Evolutionary conservation across 2,797 vertebrate genomes (phyloP), one percentile per base, ranked within the genome.

Genomic region (Poecilia velifera): DNA sequence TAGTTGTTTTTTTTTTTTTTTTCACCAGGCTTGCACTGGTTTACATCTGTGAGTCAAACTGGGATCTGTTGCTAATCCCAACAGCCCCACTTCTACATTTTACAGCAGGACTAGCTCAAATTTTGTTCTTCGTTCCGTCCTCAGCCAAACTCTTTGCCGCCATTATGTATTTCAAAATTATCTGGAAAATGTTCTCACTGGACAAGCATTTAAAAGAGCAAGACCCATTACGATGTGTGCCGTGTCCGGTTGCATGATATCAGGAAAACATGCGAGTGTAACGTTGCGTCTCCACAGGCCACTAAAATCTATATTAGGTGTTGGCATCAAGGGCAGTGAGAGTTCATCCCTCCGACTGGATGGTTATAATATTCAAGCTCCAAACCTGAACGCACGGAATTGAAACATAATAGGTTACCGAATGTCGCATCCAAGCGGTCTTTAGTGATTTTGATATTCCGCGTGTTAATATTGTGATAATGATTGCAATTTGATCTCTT

Each of bases 181-280:
- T 45, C 5, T 28, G 41, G 68, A 46, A 71, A 71, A 71, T 45
- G 68, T 71, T 46, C 25, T 45, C 41, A 71, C 25, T 4, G 14
- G 68, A 71, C 14, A 45, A 71, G 68, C 68, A 71, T 28, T 71
- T 46, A 71, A 71, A 71, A 71, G 68, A 71, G 68, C 68, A 16
- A 18, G 41, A 18, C 41, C 25, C 41, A 71, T 71, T 45, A 71
- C n/a, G 25, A 71, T 71, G 1, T 3, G 25, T 45, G 6, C 41
- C n/a, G 25, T 71, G 41, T 46, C 68, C 28, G 68, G 68, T 71
- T 71, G 25, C 68, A 46, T 8, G 41, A 71, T 46, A 71, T 71
- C 41, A 71, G 68, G 41, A 46, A 71, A 71, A 71, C 68, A 71
- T 71, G 68, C 1, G 41, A 71, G 68, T 28, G 25, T 45, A 46